Conservation (phyloP, 1,140 invertebrate genomes). For the Scaptomyza hsui region DNA sequence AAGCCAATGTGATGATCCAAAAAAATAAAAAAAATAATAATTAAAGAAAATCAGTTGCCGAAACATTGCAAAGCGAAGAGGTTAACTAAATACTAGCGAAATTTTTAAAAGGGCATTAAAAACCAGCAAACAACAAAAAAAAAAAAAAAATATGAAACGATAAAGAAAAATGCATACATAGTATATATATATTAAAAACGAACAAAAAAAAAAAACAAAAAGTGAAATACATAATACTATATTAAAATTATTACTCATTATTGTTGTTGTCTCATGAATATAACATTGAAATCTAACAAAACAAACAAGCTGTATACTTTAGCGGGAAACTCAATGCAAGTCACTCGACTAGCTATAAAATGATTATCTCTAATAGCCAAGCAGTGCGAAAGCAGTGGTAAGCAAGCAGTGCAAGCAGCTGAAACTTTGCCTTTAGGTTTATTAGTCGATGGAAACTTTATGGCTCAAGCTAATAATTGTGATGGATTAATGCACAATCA, state of each 20-base stretch:
- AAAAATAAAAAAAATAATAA: constrained; percentile 7
- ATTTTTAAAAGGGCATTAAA: constrained; percentile 65
- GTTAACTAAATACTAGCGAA: constrained; percentile 77
- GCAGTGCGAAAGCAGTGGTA: not conserved
- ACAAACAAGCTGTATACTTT: constrained; percentile 27
- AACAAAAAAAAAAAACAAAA: constrained; percentile 39
- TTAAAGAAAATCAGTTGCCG: constrained; percentile 21
- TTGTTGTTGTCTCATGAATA: constrained; percentile 81
- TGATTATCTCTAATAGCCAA: no score
- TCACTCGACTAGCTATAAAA: no score
- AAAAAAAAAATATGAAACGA: constrained; percentile 33
- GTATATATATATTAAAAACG: constrained; percentile 42
- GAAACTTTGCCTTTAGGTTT: no score
- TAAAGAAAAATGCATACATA: constrained; percentile 57
- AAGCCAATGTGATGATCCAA: constrained; percentile 22
- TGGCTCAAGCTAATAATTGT: no score
- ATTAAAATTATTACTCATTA: constrained; percentile 79
- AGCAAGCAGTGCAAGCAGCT: constrained; percentile 1
- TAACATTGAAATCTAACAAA: constrained; percentile 75
- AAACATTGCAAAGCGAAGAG: constrained; percentile 11
- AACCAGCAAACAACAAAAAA: constrained; percentile 25
- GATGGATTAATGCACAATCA: no score
- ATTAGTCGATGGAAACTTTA: no score
- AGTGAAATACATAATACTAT: constrained; percentile 63
- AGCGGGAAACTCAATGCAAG: not conserved